Base-by-base conservation (phyloP, 2,888 invertebrate genomes). In the Tyria jacobaeae region DNA sequence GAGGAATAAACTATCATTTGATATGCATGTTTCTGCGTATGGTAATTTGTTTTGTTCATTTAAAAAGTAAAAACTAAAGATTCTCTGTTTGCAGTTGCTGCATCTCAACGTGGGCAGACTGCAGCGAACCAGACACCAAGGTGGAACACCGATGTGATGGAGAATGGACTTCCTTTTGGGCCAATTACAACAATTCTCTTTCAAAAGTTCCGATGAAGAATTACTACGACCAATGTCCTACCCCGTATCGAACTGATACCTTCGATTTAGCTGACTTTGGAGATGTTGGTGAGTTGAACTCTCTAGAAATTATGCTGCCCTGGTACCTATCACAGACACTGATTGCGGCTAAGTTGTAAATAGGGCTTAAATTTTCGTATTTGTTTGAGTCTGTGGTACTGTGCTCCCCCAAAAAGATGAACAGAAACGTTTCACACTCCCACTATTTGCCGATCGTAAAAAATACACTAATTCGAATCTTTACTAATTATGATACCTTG, bases 121-220 rank as follows among this genome's bases (percentile, higher is more conserved):
- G 80, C 68, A 84, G 84, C 51, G 84, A 84, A 12, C 76, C 79
- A 0, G 63, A 64, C 7, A 82, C 83, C 0, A 77, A 81, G 55
- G 68, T 81, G 51, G 81, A 78, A 15, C 63, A 70, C 17, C 71
- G 71, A 1, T 76, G 74, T 1, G 76, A 64, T 5, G 91, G 91
- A 0, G 93, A 94, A 69, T 94, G 93, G 93, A 82, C 80, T 35
- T 82, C 85, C 24, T 94, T 94, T 79, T 94, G 93, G 93, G 89
- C 88, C 0, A 89, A 89, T 73, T 94, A 94, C 76, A 93, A 92
- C 76, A 87, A 84, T 65, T 88, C 90, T 0, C 51, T 89, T 0
- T 76, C 88, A 0, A 75, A 80, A 17, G 87, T 86, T 0, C 88
- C 89, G 0, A 71, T 88, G 64, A 84, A 83, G 70, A 75, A 79